These are phyloP conservation scores for Chloroceryle amazona DNA, from an alignment of 2,797 vertebrate species.

Conservation along the genomic window DNA sequence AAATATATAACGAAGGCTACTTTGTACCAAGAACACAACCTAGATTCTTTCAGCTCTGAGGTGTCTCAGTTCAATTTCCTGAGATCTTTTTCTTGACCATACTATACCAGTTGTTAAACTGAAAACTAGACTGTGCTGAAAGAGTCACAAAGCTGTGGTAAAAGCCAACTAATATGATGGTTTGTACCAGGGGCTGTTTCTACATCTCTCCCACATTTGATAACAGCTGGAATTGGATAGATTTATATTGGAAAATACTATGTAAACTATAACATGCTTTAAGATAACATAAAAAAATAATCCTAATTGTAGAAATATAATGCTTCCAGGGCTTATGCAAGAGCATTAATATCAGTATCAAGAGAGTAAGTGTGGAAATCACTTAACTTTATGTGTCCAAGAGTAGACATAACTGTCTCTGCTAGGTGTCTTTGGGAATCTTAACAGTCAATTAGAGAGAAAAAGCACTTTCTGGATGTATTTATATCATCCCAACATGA, in stretches of 20 bases:
- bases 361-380: background rate
- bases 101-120: background rate
- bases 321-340: background rate
- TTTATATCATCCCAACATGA: background rate
- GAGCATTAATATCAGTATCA: background rate
- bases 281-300: background rate
- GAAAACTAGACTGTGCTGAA: background rate
- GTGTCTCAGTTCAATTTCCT: background rate
- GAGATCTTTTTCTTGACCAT: background rate
- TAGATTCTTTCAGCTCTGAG: background rate
- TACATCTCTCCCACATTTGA: background rate
- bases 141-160: background rate
- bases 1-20: background rate
- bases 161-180: background rate
- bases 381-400: background rate
- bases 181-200: background rate
- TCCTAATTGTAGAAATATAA: background rate
- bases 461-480: background rate
- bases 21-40: background rate
- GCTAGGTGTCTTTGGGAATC: background rate
- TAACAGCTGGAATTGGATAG: background rate
- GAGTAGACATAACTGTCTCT: background rate
- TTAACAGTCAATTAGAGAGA: background rate
- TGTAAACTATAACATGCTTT: background rate
- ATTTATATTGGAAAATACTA: background rate